Percentiles rank a stretch among this genome's conserved stretches.
These are phyloP conservation scores for Agonum fuliginosum DNA, from an alignment of 2,888 invertebrate genomes.

Conservation along the genomic window DNA sequence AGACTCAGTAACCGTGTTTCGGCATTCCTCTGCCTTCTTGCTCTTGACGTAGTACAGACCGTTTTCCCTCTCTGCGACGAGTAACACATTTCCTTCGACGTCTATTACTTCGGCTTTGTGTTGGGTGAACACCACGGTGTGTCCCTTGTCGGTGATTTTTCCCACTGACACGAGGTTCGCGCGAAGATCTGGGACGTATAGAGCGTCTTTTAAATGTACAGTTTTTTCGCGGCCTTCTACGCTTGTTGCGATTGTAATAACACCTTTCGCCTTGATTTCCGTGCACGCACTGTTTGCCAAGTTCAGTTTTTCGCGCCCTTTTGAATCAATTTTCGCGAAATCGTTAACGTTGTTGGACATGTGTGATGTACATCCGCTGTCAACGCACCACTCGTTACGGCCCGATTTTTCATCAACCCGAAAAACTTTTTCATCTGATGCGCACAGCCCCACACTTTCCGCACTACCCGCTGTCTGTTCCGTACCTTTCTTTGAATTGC, in stretches of 20 bases:
- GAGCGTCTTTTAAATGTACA: not conserved
- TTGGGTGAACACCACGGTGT: not conserved
- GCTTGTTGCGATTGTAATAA: not conserved
- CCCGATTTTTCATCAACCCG: not conserved
- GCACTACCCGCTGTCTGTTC: no score
- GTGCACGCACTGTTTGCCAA: conserved; percentile 56
- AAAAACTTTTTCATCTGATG: not conserved
- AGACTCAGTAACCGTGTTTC: no score
- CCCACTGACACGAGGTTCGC: conserved; percentile 30
- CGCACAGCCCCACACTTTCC: no score
- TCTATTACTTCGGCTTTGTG: conserved; percentile 21
- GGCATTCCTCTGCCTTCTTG: no score
- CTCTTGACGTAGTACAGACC: not conserved
- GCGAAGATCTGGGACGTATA: conserved; percentile 49
- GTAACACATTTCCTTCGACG: conserved; percentile 9
- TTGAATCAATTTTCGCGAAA: conserved; percentile 44
- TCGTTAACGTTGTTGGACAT: conserved; percentile 34
- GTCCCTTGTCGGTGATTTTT: conserved; percentile 38
- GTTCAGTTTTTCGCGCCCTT: conserved; percentile 40
- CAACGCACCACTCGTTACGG: conserved; percentile 52
- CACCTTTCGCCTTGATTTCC: conserved; percentile 48
- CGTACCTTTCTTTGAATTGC: no score
- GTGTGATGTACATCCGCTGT: conserved; percentile 61
- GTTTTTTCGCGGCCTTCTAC: not conserved
- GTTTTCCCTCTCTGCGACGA: not conserved